A percentile compares a stretch with the other conserved stretches of the same genome.
Conservation (phyloP, 1,140 invertebrate species). For the Coelopa frigida region DNA sequence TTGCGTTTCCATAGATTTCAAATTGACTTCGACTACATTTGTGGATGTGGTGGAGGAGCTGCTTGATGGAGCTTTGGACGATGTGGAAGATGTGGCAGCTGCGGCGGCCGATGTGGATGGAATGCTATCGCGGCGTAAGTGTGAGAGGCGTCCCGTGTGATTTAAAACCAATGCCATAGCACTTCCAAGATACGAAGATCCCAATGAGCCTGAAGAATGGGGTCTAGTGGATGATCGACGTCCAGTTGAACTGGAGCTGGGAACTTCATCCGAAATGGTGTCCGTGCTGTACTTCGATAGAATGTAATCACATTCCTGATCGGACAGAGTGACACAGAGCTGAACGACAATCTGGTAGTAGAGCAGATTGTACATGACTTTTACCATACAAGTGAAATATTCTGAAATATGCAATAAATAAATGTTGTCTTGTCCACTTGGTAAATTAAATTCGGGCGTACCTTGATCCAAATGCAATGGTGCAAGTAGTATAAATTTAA, state of each 20-base stretch:
- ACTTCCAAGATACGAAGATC: slow-evolving; percentile 24
- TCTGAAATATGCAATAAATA: slow-evolving; percentile 48
- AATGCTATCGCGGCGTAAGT: slow-evolving; percentile 43
- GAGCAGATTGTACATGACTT: slow-evolving; percentile 77
- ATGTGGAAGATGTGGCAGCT: slow-evolving; percentile 17
- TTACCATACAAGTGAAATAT: slow-evolving; percentile 79
- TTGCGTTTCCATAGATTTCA: slow-evolving; percentile 50
- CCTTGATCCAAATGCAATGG: slow-evolving; percentile 80
- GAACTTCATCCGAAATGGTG: background rate
- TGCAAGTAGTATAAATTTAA: slow-evolving; percentile 79
- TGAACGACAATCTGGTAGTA: slow-evolving; percentile 81
- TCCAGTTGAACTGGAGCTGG: background rate
- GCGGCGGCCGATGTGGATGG: slow-evolving; percentile 13
- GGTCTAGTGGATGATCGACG: too few relatives aligned
- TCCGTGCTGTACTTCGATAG: slow-evolving; percentile 23
- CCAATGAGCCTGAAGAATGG: background rate
- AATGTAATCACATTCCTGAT: slow-evolving; percentile 45
- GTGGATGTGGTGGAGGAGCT: slow-evolving; percentile 8
- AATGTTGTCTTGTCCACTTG: background rate
- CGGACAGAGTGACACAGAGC: slow-evolving; percentile 52
- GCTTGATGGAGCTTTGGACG: slow-evolving; percentile 11
- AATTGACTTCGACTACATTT: slow-evolving; percentile 26
- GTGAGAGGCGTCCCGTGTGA: slow-evolving; percentile 29
- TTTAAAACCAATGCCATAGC: slow-evolving; percentile 39
- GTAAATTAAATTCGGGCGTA: slow-evolving; percentile 43